Evolutionary conservation across 2,888 invertebrate genomes (phyloP), one percentile per base, ranked within the genome.

Genomic region (Mellilla xanthometata): DNA sequence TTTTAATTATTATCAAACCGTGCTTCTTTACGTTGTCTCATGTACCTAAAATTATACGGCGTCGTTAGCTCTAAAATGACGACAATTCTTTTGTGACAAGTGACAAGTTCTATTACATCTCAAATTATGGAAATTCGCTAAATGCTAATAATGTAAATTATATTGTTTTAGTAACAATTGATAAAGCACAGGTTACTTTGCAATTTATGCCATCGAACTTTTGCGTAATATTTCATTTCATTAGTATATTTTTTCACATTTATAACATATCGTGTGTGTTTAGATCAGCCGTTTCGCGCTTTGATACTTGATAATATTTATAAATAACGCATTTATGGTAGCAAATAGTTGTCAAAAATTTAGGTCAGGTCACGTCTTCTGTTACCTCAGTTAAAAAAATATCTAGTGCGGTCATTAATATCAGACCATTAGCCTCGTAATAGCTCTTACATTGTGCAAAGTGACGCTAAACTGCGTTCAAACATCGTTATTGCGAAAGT

Each of bases 1-100:
- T 27, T 36, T 13, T 36, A 36, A 36, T 46, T 31, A 40, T 24
- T 47, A 36, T 33, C 40, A 19, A 35, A 3, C 11, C 11, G 24
- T 10, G 27, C n/a, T 28, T n/a, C n/a, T 27, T 10, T 38, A 33
- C 7, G 7, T 6, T 22, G 11, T 22, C 6, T 22, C 3, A 3
- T 8, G 8, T 8, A 32, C 7, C 24, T 27, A 3, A 31, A 31
- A 35, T 46, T 35, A 30, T 10, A 46, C 22, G 15, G 40, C 19
- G n/a, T 11, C 12, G 12, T 36, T 32, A 6, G 15, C 15, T 41
- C n/a, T 28, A 24, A 15, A 23, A 33, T 12, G 12, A 12, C 35
- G 33, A 23, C 27, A 38, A 47, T 29, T 41, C 28, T 28, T 28
- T 40, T 26, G 40, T 36, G 19, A 22, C 29, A 15, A 22, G 4